Evolutionary conservation across 1,140 invertebrate genomes (phyloP), one percentile per base, ranked within the genome.

Genomic region (Sitophilus oryzae): DNA sequence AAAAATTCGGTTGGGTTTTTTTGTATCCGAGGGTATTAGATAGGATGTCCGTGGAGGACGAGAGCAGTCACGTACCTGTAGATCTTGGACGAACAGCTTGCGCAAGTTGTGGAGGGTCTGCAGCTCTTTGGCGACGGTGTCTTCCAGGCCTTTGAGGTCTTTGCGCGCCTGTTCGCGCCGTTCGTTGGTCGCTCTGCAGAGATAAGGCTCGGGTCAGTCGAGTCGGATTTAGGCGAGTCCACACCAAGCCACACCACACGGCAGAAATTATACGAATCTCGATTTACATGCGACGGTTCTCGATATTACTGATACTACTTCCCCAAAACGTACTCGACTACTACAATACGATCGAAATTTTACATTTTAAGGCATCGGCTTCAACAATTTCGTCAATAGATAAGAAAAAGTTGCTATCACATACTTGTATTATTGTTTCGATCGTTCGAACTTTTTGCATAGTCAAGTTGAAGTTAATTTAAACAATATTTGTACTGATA

Each of bases 61-160:
- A 30, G 25, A 30, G 25, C 25, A 5, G 25, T 21, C 10, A 49
- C 79, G 71, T 65, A 87, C 88, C 80, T 94, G 91, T 11, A 99
- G 76, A 76, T 99, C 95, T 75, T 98, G 93, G 16, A 99, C 94
- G 75, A 99, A 99, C 41, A 98, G 77, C 77, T 97, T 98, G 40
- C 96, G 82, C 44, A 99, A 78, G 76, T 98, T 98, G 76, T 99
- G 93, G 61, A 99, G 74, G 0, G 96, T 98, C 74, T 98, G 94
- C 56, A 99, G 75, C 76, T 99, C 96, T 76, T 99, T 99, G 51
- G 93, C 86, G 52, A 97, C 93, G 9, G 94, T 96, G 69, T 97
- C 94, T 73, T 97, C 93, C 57, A 97, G 74, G 3, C 93, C 94
- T 71, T 98, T 98, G 59, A 99, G 84, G 76, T 99, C 96, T 71